Evolutionary conservation across 2,888 invertebrate genomes (phyloP).

Genomic region (Strigamia transsilvanica): DNA sequence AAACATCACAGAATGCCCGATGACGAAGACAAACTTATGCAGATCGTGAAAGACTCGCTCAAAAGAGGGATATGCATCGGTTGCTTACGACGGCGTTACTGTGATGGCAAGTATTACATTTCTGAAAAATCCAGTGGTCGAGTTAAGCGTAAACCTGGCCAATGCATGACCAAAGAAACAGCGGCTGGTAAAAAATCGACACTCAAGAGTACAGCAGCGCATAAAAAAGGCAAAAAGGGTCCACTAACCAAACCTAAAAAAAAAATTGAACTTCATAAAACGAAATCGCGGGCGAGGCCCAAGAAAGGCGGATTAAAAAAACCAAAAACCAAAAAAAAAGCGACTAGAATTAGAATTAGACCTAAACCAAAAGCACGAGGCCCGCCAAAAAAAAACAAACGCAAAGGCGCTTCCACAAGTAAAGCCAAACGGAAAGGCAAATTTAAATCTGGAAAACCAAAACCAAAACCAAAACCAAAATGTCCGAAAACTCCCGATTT

Average conservation of each 20-base stretch:
- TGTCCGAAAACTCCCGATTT: neutral
- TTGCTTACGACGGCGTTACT: constrained; percentile 23
- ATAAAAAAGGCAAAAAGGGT: neutral
- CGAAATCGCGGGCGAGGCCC: neutral
- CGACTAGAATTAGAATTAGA: neutral
- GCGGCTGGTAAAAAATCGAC: neutral
- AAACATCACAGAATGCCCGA: neutral
- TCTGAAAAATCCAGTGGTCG: constrained; percentile 22
- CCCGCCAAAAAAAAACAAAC: neutral
- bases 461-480: neutral
- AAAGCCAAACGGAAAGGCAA: neutral
- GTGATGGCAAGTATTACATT: constrained; percentile 44
- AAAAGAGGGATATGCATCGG: constrained; percentile 37
- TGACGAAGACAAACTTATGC: neutral
- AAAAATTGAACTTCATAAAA: neutral
- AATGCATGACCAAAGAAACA: neutral
- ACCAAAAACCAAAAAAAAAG: neutral
- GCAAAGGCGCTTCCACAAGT: neutral
- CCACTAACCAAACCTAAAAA: neutral
- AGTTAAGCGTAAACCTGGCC: neutral
- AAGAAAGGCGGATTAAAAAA: neutral
- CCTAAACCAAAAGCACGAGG: neutral
- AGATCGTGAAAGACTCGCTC: constrained; percentile 5
- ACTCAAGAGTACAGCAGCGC: neutral
- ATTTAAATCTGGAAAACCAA: neutral